Evolutionary conservation across 2,113 vertebrate species (phyloP), one percentile per base, ranked within the genome.

Genomic region (Bambusicola thoracicus): DNA sequence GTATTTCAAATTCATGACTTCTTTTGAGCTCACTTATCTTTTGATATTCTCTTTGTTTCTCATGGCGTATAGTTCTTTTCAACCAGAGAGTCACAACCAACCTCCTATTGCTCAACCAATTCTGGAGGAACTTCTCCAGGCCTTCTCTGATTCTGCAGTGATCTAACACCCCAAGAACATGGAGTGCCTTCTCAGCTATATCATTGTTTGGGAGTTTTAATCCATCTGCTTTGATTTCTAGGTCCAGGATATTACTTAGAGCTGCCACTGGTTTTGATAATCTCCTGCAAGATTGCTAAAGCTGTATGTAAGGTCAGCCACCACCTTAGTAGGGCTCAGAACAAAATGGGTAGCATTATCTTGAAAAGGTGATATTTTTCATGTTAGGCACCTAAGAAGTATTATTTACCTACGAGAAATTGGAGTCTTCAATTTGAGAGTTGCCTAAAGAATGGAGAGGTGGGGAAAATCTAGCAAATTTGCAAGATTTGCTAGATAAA

Each of bases 61-160:
- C 66, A 0, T n/a, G 20, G 17, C 3, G 0, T 3, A 7, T 6
- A 5, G n/a, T 75, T 46, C 18, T 18, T 46, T 10, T 79, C 70
- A 32, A 1, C 0, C 5, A 13, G n/a, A 17, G 38, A 63, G 24
- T 68, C 29, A 17, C 32, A 32, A 41, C 41, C 74, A 68, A 43
- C 3, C 30, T 76, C 67, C 16, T 70, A 6, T 6, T 0, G 1
- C 34, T 81, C 38, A 20, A 38, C 13, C 40, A 62, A 2, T 0
- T 12, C 46, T 56, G 62, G 32, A 76, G 36, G 58, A 84, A 25
- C 66, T 27, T 5, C n/a, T 94, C 66, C 38, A 48, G 36, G 8
- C 32, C 8, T 43, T 65, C 58, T 67, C 61, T 53, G 43, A 20
- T 53, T 20, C 70, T 24, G 25, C 15, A 53, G 18, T 7, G 20